These are phyloP conservation scores for Mactra quadrangularis DNA, from an alignment of 1,140 invertebrate genomes.

Conservation along the genomic window DNA sequence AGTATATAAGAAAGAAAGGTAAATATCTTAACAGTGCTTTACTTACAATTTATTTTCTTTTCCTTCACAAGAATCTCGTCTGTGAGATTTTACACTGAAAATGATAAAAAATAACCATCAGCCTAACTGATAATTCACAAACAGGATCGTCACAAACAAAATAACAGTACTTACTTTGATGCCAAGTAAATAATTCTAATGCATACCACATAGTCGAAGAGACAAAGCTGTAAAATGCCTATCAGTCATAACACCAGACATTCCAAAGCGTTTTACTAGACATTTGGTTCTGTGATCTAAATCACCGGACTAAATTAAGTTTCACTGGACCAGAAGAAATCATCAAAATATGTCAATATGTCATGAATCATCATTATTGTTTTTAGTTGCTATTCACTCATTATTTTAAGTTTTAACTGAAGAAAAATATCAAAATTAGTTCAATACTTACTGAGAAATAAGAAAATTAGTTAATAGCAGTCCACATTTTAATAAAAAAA, in stretches of 20 bases:
- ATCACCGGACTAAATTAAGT: too few relatives aligned
- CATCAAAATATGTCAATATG: too few relatives aligned
- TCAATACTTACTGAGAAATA: too few relatives aligned
- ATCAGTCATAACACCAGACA: background rate
- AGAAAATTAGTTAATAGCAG: too few relatives aligned
- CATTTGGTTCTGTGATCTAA: background rate
- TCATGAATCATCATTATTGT: too few relatives aligned
- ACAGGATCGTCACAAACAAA: background rate
- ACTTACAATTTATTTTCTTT: constrained; percentile 20
- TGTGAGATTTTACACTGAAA: constrained; percentile 32
- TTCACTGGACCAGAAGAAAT: too few relatives aligned
- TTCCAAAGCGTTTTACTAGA: background rate
- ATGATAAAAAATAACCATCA: background rate
- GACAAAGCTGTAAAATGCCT: background rate
- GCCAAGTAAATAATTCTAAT: background rate
- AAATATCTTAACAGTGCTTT: constrained; percentile 9
- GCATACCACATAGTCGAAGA: background rate
- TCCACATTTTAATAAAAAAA: too few relatives aligned
- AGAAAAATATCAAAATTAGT: too few relatives aligned
- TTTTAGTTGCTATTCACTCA: too few relatives aligned
- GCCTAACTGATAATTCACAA: background rate
- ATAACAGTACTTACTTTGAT: background rate
- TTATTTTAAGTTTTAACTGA: too few relatives aligned
- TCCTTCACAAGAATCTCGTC: constrained; percentile 4
- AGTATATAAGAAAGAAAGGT: background rate